phyloP scores from a whole-genome alignment of 2,113 vertebrate genomes.

The Equus przewalskii region DNA sequence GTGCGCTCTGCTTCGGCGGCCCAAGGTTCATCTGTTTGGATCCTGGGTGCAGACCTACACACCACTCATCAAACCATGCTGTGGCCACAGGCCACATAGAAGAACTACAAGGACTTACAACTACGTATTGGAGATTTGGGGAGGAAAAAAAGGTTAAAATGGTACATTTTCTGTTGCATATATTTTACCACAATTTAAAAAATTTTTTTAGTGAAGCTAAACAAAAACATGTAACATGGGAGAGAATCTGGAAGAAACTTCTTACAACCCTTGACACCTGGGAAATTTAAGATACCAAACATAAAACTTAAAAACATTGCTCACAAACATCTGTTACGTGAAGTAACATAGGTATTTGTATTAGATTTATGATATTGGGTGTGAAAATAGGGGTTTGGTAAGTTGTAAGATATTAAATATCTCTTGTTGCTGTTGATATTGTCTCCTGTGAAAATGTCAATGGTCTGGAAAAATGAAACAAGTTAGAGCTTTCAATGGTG shows the following conservation, averaged over 20 bases:
- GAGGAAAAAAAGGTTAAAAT: neutral
- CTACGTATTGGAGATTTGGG: no score
- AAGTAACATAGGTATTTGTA: neutral
- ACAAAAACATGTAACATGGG: neutral
- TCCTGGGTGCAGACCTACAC: no score
- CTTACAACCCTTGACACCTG: neutral
- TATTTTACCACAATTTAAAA: constrained; percentile 17
- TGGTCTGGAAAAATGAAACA: neutral
- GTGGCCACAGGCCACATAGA: no score
- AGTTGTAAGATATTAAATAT: neutral
- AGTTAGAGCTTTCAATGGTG: neutral
- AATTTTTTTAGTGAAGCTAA: neutral
- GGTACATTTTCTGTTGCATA: neutral
- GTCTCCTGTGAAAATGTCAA: neutral
- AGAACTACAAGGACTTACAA: no score
- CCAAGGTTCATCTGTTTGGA: no score
- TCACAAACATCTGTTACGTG: neutral
- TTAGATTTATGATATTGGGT: neutral
- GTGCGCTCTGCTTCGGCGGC: no score
- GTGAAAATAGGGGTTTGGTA: neutral
- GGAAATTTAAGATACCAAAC: neutral
- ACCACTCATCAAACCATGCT: no score
- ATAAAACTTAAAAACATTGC: neutral
- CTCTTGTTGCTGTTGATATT: neutral
- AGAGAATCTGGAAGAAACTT: neutral